phyloP scores from a whole-genome alignment of 1,140 invertebrate genomes.

The Orussus abietinus region DNA sequence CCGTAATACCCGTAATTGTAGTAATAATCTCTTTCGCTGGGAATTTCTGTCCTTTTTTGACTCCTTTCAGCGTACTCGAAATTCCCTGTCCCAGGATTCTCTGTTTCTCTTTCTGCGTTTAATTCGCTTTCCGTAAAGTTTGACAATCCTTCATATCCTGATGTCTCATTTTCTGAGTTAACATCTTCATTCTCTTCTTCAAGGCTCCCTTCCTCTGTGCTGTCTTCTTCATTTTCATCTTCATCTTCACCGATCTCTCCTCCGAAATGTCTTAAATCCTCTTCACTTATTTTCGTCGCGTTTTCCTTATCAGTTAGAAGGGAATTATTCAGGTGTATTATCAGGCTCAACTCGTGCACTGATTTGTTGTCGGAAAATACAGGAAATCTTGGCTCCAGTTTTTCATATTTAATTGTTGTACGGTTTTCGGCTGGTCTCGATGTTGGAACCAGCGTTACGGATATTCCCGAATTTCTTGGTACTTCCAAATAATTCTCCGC shows the following conservation, averaged over 20 bases:
- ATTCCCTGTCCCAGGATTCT: neutral
- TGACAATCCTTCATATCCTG: neutral
- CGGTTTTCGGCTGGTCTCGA: neutral
- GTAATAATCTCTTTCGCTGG: slow-evolving; percentile 12
- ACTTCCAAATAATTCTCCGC: slow-evolving; percentile 2
- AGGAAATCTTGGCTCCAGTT: neutral
- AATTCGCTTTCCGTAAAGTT: no score
- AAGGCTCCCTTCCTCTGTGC: no score
- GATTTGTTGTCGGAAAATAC: neutral
- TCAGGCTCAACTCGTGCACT: no score
- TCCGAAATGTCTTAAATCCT: no score
- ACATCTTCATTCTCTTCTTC: slow-evolving; percentile 4
- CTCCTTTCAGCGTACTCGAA: neutral
- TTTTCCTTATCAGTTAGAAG: no score
- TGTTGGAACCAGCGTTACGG: no score
- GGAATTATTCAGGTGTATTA: no score
- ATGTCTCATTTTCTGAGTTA: slow-evolving; percentile 7
- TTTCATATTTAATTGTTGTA: slow-evolving; percentile 1
- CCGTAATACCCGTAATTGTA: slow-evolving; percentile 11
- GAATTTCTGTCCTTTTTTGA: neutral
- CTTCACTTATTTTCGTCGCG: no score
- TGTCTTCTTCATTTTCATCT: no score
- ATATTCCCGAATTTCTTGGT: neutral
- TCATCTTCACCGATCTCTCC: no score
- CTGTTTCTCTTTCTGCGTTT: no score